phyloP scores from a whole-genome alignment of 2,797 vertebrate genomes.

The Artibeus lituratus region DNA sequence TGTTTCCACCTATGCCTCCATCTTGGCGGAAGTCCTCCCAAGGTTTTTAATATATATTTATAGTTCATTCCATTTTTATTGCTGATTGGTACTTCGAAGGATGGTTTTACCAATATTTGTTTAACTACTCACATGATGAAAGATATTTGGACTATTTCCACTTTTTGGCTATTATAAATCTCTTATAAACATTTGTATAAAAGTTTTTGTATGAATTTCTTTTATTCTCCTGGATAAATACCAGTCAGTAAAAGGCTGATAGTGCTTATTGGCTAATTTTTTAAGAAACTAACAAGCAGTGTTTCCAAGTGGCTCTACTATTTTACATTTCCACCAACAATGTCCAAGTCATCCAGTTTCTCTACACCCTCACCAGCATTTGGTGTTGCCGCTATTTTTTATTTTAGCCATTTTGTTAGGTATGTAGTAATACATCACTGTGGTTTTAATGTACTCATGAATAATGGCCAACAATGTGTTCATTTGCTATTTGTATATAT shows the following conservation, averaged over 20 bases:
- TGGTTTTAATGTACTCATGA: no score
- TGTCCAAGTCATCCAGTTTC: not conserved
- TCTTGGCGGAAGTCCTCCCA: no score
- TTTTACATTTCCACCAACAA: not conserved
- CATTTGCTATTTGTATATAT: no score
- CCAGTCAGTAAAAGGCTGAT: not conserved
- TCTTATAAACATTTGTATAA: not conserved
- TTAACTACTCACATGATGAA: not conserved
- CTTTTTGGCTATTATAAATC: not conserved
- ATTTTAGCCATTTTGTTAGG: no score
- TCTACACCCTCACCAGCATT: no score
- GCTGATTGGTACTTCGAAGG: not conserved
- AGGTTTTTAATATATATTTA: no score
- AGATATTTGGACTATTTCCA: not conserved
- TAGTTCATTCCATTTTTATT: not conserved
- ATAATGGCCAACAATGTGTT: no score
- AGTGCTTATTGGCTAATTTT: not conserved
- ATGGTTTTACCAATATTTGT: not conserved
- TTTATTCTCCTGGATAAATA: not conserved
- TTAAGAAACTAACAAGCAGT: not conserved
- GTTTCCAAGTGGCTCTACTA: not conserved
- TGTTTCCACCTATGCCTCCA: no score
- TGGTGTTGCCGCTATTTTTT: no score
- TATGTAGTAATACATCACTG: no score
- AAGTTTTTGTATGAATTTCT: not conserved